Evolutionary conservation across 2,797 vertebrate genomes (phyloP).

Genomic region (Enteromius paludinosus): DNA sequence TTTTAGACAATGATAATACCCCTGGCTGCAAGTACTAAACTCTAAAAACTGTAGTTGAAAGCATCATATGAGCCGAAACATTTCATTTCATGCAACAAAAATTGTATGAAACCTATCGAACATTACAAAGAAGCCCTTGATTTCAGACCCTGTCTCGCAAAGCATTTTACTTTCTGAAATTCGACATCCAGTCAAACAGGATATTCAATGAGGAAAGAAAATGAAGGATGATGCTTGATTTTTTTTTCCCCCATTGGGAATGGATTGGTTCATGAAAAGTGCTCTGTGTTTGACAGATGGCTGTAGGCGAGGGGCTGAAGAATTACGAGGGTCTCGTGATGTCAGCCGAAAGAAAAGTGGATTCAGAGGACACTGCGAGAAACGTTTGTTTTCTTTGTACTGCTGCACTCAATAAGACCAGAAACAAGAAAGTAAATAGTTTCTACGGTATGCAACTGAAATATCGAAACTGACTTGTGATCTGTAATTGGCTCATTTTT

Average conservation of each 20-base stretch:
- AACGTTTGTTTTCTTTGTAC: constrained; percentile 6
- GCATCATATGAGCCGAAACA: too few species aligned
- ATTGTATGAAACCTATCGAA: background rate
- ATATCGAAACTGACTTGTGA: background rate
- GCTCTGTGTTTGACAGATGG: constrained; percentile 10
- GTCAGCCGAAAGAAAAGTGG: background rate
- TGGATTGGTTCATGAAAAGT: constrained; percentile 4
- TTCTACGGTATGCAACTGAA: constrained; percentile 1
- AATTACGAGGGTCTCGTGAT: background rate
- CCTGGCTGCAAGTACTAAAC: background rate
- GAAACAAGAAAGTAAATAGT: background rate
- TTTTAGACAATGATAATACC: too few species aligned
- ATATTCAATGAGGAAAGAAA: background rate
- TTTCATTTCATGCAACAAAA: background rate
- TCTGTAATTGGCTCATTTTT: constrained; percentile 41
- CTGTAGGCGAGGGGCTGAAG: background rate
- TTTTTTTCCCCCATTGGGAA: background rate
- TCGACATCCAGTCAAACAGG: background rate
- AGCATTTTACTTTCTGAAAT: background rate
- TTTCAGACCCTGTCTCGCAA: background rate
- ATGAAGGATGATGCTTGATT: background rate
- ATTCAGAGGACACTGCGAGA: background rate
- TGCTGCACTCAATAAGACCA: too few species aligned
- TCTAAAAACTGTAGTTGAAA: background rate
- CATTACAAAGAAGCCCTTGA: background rate